Conservation (phyloP, 37 sponge, comb jelly and placozoan genomes). For the Mnemiopsis leidyi region DNA sequence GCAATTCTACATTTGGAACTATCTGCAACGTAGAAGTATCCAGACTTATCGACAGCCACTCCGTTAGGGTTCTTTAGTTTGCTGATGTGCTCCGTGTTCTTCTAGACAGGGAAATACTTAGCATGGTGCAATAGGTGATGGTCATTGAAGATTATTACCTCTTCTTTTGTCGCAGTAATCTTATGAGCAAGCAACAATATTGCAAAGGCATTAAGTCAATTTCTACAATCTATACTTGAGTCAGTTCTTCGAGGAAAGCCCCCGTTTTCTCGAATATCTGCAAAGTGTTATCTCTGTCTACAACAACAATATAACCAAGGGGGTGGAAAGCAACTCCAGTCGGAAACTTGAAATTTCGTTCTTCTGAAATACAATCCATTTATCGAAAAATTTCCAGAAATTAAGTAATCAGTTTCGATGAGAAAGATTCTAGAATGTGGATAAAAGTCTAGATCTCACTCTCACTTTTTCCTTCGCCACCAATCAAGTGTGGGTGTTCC, state of each 20-base stretch:
- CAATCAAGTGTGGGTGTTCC: conserved; percentile 1
- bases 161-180: no score
- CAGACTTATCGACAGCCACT: conserved; percentile 7
- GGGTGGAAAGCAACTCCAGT: conserved; percentile 31
- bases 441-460: background rate
- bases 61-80: conserved; percentile 37
- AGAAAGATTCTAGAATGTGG: no score
- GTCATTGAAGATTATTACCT: no score
- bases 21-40: conserved; percentile 43
- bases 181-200: no score
- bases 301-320: background rate
- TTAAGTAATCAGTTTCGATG: no score
- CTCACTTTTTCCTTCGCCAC: conserved; percentile 8
- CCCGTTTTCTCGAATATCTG: conserved; percentile 39
- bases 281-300: background rate
- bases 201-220: no score
- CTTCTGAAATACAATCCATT: background rate
- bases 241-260: background rate
- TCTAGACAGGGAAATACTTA: no score
- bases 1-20: conserved; percentile 34
- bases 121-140: no score
- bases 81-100: background rate
- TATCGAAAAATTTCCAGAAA: no score
- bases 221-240: no score
- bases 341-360: conserved; percentile 6